Evolutionary conservation across 2,113 vertebrate genomes (phyloP), one percentile per base, ranked within the genome.

Genomic region (Lipophrys pholis): DNA sequence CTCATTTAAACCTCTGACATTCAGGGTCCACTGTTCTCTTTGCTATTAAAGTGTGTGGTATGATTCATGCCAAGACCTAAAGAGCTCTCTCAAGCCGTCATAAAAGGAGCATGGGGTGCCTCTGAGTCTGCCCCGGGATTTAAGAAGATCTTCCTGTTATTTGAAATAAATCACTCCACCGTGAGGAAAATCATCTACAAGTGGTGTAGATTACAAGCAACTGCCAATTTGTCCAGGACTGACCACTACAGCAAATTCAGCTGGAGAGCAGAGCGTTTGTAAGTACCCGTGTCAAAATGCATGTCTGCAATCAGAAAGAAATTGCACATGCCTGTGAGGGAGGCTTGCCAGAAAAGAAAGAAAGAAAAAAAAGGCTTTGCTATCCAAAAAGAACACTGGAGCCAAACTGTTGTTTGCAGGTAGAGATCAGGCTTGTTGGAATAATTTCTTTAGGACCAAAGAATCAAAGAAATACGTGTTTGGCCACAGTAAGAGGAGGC

Each of bases 211-310:
- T 11, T 48, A n/a, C 45, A 48, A 48, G 15, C 45, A 15, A 41
- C 35, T 57, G 8, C 36, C 45, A 48, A 12, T 15, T 30, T 58
- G 35, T 12, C 43, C 8, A 40, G 14, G 14, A 15, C 14, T 8
- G 8, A 38, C 15, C 9, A 15, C 65, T 15, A 21, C 41, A 56
- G 42, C 3, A 41, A 58, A 57, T 58, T 57, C 36, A 50, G 36
- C 15, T n/a, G 16, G 30, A 39, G 35, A 49, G 14, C 45, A n/a
- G 45, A 48, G 14, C 10, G 12, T 30, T 7, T 15, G 17, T 6
- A 48, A 11, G 42, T 48, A 35, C 56, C 38, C 11, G 30, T 68
- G 42, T 48, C 53, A 48, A 43, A 67, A 43, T 17, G 35, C 7
- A 3, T 51, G 49, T 51, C 49, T 17, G 21, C 8, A 21, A 51